phyloP scores from a whole-genome alignment of 2,797 vertebrate genomes.

The Sparus aurata region DNA sequence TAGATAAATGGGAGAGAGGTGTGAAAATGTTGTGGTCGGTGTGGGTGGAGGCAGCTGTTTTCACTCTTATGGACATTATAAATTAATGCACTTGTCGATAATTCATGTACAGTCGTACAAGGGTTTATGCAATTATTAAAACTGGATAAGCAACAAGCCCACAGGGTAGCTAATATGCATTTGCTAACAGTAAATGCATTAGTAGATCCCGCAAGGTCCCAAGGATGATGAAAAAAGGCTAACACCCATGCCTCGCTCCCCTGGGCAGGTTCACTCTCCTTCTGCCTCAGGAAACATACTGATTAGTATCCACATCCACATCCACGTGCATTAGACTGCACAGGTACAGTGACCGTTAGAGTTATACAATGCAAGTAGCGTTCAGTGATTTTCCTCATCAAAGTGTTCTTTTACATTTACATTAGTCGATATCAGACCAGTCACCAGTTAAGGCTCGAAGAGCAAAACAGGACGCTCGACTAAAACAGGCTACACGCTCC shows the following conservation, averaged over 20 bases:
- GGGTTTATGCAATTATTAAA: constrained; percentile 33
- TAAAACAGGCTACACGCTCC: no score
- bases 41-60: constrained; percentile 10
- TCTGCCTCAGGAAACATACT: not conserved
- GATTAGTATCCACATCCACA: not conserved
- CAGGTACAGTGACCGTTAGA: not conserved
- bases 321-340: not conserved
- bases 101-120: constrained; percentile 32
- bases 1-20: constrained; percentile 25
- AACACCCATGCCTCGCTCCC: not conserved
- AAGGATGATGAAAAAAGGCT: constrained; percentile 20
- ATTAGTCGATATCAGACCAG: not conserved
- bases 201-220: not conserved
- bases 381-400: not conserved
- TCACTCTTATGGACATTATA: constrained; percentile 43
- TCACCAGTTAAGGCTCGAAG: no score
- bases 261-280: not conserved
- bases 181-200: not conserved
- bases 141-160: not conserved
- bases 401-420: not conserved
- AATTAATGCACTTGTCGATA: constrained; percentile 48
- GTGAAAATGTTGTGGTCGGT: constrained; percentile 21
- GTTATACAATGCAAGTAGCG: not conserved
- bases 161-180: constrained; percentile 25
- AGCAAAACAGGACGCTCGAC: no score